A percentile compares a stretch with the other conserved stretches of the same genome.
These are phyloP conservation scores for Protaetia brevitarsis DNA, from an alignment of 1,140 invertebrate genomes.

Conservation along the genomic window DNA sequence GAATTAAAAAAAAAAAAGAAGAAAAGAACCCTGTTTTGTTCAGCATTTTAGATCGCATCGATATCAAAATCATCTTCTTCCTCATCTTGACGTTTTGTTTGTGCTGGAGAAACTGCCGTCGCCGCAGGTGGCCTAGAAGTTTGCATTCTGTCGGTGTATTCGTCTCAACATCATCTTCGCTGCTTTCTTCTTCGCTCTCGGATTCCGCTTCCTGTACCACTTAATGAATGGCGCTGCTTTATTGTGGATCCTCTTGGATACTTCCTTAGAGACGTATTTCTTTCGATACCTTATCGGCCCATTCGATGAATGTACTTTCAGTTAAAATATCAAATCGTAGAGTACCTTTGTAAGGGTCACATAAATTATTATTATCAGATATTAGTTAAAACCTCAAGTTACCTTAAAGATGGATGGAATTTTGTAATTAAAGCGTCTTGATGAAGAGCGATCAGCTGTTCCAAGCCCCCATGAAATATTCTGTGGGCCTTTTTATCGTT, in stretches of 20 bases:
- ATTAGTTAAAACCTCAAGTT: background rate
- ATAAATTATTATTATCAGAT: background rate
- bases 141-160: constrained; percentile 82
- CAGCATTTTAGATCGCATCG: constrained; percentile 77
- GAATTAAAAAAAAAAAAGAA: background rate
- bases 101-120: constrained; percentile 48
- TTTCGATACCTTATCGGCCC: constrained; percentile 88
- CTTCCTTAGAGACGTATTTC: constrained; percentile 89
- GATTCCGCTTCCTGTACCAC: constrained; percentile 92
- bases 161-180: constrained; percentile 59
- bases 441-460: constrained; percentile 86
- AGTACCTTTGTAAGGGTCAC: constrained; percentile 76
- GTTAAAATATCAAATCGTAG: constrained; percentile 93
- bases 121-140: constrained; percentile 64
- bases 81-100: constrained; percentile 62
- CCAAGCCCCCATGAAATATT: constrained; percentile 94
- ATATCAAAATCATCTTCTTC: constrained; percentile 81
- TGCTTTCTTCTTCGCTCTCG: constrained; percentile 67
- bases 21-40: constrained; percentile 19
- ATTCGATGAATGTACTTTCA: constrained; percentile 91
- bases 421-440: constrained; percentile 77
- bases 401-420: constrained; percentile 76
- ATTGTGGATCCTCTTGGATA: constrained; percentile 88
- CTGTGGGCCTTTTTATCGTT: constrained; percentile 89
- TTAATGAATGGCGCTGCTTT: constrained; percentile 91